Percentiles rank a stretch among this genome's conserved stretches.
phyloP scores from a whole-genome alignment of 2,797 vertebrate genomes.

The Menidia menidia region DNA sequence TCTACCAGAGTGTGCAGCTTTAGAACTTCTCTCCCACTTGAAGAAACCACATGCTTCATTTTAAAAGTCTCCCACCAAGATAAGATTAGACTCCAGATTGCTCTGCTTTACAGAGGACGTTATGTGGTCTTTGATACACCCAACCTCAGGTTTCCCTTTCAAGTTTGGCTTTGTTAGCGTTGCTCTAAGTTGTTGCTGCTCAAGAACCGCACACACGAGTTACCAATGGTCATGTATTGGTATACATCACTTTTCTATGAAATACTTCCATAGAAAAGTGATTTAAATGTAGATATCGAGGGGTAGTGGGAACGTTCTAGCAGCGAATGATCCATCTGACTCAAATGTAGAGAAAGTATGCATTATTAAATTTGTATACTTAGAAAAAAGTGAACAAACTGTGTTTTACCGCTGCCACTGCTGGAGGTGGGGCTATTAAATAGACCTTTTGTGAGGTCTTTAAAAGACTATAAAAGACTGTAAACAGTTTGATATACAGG shows the following conservation, averaged over 20 bases:
- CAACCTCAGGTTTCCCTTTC: not conserved
- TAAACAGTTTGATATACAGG: too few species aligned
- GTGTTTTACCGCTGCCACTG: too few species aligned
- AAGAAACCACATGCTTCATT: not conserved
- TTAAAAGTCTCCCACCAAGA: not conserved
- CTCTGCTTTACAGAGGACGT: not conserved
- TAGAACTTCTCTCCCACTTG: not conserved
- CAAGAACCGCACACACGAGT: not conserved
- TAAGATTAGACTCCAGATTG: not conserved
- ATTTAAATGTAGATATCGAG: too few species aligned
- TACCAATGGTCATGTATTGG: not conserved
- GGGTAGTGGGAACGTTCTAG: too few species aligned
- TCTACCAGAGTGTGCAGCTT: not conserved
- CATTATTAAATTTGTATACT: not conserved
- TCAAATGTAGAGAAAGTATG: not conserved
- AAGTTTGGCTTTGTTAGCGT: not conserved
- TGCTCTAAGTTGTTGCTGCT: not conserved
- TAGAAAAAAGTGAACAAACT: not conserved
- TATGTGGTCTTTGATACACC: not conserved
- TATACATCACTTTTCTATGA: too few species aligned
- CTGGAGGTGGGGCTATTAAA: too few species aligned
- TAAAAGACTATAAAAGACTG: too few species aligned
- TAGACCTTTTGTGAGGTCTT: too few species aligned
- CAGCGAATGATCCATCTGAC: not conserved
- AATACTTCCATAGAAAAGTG: too few species aligned